phyloP scores from a whole-genome alignment of 2,113 vertebrate genomes.

The Heterotilapia buettikoferi region DNA sequence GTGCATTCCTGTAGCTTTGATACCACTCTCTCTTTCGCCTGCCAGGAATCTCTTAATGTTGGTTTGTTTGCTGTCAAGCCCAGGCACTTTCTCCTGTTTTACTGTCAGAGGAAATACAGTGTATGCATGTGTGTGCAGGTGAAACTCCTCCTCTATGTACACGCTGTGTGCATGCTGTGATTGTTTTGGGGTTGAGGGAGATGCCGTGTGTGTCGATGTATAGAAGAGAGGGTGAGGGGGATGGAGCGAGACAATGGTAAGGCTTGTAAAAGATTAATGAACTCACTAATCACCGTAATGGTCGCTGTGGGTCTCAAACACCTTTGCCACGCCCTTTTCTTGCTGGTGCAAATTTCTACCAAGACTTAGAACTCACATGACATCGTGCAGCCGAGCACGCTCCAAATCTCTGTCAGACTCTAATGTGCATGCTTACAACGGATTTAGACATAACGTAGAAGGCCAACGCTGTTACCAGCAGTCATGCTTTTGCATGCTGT shows the following conservation, averaged over 20 bases:
- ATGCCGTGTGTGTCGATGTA: neutral
- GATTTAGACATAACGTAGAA: neutral
- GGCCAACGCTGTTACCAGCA: neutral
- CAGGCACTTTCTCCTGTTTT: constrained; percentile 40
- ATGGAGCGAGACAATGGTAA: constrained; percentile 1
- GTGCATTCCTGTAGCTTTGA: constrained; percentile 63
- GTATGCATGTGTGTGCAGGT: constrained; percentile 31
- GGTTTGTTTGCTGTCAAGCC: constrained; percentile 59
- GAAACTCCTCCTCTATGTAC: neutral
- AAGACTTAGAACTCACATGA: constrained; percentile 33
- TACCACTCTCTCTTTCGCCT: constrained; percentile 47
- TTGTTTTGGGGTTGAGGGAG: constrained; percentile 46
- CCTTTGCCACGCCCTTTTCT: constrained; percentile 37
- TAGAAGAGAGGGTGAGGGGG: neutral
- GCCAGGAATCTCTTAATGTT: constrained; percentile 53
- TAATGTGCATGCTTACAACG: neutral
- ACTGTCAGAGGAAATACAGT: constrained; percentile 22
- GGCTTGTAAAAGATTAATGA: constrained; percentile 49
- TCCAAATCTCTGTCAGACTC: neutral
- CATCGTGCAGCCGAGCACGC: neutral
- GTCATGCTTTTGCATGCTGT: neutral
- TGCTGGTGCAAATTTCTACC: constrained; percentile 52
- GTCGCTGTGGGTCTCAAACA: constrained; percentile 30
- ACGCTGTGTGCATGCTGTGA: constrained; percentile 23
- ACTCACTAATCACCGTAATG: constrained; percentile 47